Evolutionary conservation across 2,113 vertebrate genomes (phyloP), one percentile per base, ranked within the genome.

Genomic region (Dryoscopus gambensis): DNA sequence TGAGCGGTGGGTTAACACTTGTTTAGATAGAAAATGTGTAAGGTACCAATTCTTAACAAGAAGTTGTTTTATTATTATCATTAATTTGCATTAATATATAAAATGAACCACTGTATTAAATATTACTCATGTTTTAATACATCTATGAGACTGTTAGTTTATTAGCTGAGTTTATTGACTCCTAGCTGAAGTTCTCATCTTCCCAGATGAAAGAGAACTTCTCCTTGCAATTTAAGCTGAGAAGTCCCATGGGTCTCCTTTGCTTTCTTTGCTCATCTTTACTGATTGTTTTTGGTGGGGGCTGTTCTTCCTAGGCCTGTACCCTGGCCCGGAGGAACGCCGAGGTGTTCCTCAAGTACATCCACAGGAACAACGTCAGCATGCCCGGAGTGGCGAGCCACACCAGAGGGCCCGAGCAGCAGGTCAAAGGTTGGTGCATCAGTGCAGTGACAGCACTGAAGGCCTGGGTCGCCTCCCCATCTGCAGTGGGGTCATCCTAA

Each of bases 261-360:
- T 67, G 78, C 40, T 94, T 76, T 84, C 46, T 55, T 87, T 86
- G 37, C 44, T 91, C 59, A 13, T 79, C 44, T 81, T 95, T 30
- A 31, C 55, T 60, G 52, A 67, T 50, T 63, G 42, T 80, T 31
- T 40, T 82, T 39, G 21, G 4, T 25, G 50, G 60, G 56, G 78
- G 49, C 78, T 85, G 24, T 50, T 85, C 52, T 69, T 20, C 68
- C 57, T 96, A 99, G 99, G 99, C 99, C 7, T 99, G 99, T 53
- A 99, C 99, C 3, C 96, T 99, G 96, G 99, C 99, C 25, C 98
- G 99, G 67, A 98, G 99, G 94, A 99, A 99, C 0, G 99, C 99
- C 0, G 99, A 99, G 93, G 99, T 99, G 35, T 99, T 99, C 84
- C 98, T 99, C 79, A 99, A 99, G 97, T 99, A 99, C 97, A 99